Percentiles rank a stretch among this genome's conserved stretches.
phyloP scores from a whole-genome alignment of 2,113 vertebrate genomes.

The Grus americana region DNA sequence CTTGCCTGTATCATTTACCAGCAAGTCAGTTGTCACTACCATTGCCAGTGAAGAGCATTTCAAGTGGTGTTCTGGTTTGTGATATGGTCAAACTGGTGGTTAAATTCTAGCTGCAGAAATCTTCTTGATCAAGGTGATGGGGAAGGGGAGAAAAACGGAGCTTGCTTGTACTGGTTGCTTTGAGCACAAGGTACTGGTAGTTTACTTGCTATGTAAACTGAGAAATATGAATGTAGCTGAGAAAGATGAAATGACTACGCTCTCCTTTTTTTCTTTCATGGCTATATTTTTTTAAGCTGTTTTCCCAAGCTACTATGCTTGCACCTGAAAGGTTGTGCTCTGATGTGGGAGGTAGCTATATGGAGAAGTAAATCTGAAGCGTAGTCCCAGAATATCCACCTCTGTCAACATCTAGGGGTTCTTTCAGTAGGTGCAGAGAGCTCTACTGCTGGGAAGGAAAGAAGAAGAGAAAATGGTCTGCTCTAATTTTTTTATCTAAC shows the following conservation, averaged over 20 bases:
- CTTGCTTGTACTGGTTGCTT: neutral
- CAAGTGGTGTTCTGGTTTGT: neutral
- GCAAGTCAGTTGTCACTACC: neutral
- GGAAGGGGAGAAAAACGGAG: neutral
- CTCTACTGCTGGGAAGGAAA: neutral
- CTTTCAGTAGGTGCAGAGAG: neutral
- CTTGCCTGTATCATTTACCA: neutral
- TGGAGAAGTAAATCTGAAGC: neutral
- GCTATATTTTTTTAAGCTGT: neutral
- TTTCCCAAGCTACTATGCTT: neutral
- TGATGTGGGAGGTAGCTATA: neutral
- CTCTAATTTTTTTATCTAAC: neutral
- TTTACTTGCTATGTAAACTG: neutral
- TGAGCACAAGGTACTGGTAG: neutral
- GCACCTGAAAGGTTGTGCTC: neutral
- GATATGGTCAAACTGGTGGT: neutral
- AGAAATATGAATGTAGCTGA: neutral
- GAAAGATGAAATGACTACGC: neutral
- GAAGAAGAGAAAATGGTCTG: neutral
- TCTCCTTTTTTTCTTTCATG: neutral
- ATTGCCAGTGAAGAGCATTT: neutral
- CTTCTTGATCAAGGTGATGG: neutral
- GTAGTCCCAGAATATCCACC: neutral
- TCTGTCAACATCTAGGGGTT: neutral
- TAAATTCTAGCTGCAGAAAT: neutral